Conservation (phyloP, 2,888 invertebrate species). For the Sarcophaga variegata region DNA sequence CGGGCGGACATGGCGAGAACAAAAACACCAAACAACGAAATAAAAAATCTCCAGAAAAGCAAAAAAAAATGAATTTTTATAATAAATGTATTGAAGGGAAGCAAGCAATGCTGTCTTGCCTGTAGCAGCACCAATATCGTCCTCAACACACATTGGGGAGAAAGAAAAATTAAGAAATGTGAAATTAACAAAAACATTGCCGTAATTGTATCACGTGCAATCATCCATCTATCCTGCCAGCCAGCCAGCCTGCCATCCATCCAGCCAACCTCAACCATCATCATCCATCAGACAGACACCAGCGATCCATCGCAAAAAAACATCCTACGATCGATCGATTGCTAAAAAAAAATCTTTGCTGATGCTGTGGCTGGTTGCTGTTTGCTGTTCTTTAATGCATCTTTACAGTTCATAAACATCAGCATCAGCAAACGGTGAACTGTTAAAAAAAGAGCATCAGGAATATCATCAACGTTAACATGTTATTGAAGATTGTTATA, state of each 20-base stretch:
- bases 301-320: neutral
- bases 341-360: conserved; percentile 35
- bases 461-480: too few relatives aligned
- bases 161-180: conserved; percentile 73
- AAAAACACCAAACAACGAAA: conserved; percentile 2
- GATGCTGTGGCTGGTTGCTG: conserved; percentile 1
- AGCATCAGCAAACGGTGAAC: conserved; percentile 30
- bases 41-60: conserved; percentile 1
- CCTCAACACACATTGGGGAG: conserved; percentile 9
- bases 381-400: conserved; percentile 50
- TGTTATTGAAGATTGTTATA: too few relatives aligned
- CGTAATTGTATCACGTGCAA: conserved; percentile 81
- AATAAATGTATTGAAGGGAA: too few relatives aligned
- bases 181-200: conserved; percentile 76
- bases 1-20: conserved; percentile 22
- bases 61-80: neutral
- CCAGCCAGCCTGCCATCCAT: conserved; percentile 50
- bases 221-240: conserved; percentile 57
- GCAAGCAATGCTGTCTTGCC: too few relatives aligned
- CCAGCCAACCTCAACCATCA: conserved; percentile 50
- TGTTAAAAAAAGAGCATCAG: too few relatives aligned
- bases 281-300: conserved; percentile 1
- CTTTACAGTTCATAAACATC: conserved; percentile 79
- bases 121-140: conserved; percentile 26
- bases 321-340: conserved; percentile 27